Evolutionary conservation across 1,140 invertebrate genomes (phyloP).

Genomic region (Polypedilum pembai): DNA sequence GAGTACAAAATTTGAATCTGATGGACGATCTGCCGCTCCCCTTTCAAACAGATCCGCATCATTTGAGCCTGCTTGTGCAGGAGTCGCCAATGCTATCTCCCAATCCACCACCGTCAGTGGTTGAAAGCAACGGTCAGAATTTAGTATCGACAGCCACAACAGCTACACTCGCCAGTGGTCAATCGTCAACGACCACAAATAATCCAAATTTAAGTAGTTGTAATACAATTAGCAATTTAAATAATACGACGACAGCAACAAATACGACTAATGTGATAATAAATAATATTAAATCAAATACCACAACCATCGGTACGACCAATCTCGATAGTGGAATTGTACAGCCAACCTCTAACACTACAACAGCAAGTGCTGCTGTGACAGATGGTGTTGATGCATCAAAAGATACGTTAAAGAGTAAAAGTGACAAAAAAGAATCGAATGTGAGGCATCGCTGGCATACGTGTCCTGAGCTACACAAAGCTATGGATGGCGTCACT

Average conservation of each 20-base stretch:
- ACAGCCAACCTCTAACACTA: conserved; percentile 33
- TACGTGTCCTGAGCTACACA: conserved; percentile 83
- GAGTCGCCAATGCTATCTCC: not conserved
- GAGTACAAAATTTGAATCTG: conserved; percentile 41
- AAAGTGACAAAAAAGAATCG: conserved; percentile 38
- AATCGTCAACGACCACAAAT: not conserved
- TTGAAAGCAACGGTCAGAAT: conserved; percentile 14
- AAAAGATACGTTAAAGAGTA: conserved; percentile 40
- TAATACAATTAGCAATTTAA: conserved; percentile 13
- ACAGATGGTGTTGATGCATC: conserved; percentile 38
- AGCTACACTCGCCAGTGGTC: conserved; percentile 22
- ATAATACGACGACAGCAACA: conserved; percentile 8
- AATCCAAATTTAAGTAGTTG: conserved; percentile 18
- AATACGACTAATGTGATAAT: conserved; percentile 27
- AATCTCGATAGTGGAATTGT: conserved; percentile 17
- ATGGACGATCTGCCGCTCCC: conserved; percentile 38
- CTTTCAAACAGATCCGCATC: conserved; percentile 21
- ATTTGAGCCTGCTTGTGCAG: not conserved
- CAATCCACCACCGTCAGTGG: conserved; percentile 11
- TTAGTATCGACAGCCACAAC: not conserved
- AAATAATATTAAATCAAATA: conserved; percentile 26
- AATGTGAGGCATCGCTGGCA: conserved; percentile 62
- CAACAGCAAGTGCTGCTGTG: not conserved
- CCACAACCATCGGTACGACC: conserved; percentile 11
- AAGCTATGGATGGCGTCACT: conserved; percentile 82